Evolutionary conservation across 1,140 invertebrate species (phyloP).

Genomic region (Cotesia chilonis): DNA sequence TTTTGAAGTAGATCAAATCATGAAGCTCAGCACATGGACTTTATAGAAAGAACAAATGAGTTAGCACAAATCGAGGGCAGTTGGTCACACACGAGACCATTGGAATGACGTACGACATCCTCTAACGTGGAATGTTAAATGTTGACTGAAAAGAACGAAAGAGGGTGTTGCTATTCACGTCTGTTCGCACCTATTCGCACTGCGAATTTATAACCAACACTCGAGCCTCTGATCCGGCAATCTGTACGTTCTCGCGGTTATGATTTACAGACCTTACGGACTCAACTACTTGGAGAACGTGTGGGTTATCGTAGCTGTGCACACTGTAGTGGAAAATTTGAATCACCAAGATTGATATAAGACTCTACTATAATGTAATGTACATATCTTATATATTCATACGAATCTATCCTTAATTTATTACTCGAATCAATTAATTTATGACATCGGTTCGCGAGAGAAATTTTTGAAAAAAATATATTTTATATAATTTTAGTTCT

Average conservation of each 20-base stretch:
- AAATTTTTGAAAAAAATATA: conserved; percentile 10
- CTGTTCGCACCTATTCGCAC: conserved; percentile 50
- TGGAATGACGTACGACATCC: conserved; percentile 46
- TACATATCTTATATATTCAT: too few relatives aligned
- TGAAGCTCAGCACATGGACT: neutral
- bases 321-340: conserved; percentile 11
- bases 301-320: conserved; percentile 6
- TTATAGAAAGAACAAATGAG: conserved; percentile 9
- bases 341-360: conserved; percentile 24
- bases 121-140: conserved; percentile 41
- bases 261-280: conserved; percentile 45
- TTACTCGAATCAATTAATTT: conserved; percentile 17
- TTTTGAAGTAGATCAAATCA: neutral
- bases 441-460: neutral
- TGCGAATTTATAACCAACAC: conserved; percentile 55
- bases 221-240: conserved; percentile 48
- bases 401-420: neutral
- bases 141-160: conserved; percentile 26
- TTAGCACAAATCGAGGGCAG: conserved; percentile 19
- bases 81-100: conserved; percentile 12
- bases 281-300: conserved; percentile 16
- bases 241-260: conserved; percentile 47
- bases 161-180: conserved; percentile 39
- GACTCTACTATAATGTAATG: neutral
- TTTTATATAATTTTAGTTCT: neutral